Percentiles rank a stretch among this genome's conserved stretches.
Evolutionary conservation across 2,113 vertebrate species (phyloP).

Genomic region (Malurus alboscapulatus): DNA sequence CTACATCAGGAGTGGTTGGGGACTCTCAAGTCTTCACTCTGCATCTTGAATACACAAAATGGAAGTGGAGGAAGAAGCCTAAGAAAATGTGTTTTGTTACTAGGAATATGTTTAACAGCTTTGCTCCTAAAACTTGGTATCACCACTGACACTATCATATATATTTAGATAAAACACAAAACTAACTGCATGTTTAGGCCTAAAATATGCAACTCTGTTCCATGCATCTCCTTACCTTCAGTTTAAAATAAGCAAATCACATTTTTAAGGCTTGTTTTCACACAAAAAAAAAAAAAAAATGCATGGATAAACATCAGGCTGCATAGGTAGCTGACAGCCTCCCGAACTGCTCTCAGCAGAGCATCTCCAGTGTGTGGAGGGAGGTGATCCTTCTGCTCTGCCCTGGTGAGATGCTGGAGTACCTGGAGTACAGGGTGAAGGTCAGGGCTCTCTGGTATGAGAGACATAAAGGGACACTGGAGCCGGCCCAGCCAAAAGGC

Average conservation of each 20-base stretch:
- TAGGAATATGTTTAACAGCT: background rate
- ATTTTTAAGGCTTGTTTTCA: background rate
- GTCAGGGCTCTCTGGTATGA: rapidly evolving
- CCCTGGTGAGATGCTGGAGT: too few relatives aligned
- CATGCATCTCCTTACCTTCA: background rate
- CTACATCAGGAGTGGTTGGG: background rate
- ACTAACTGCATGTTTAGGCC: background rate
- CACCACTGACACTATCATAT: background rate
- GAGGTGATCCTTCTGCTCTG: background rate
- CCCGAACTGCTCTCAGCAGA: background rate
- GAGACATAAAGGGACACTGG: background rate
- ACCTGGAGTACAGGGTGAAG: background rate
- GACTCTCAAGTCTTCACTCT: background rate
- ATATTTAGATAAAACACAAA: background rate
- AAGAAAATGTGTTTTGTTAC: background rate
- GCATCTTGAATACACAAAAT: background rate
- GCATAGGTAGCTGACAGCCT: rapidly evolving
- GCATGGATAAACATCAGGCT: background rate
- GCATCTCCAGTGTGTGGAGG: background rate
- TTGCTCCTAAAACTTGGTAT: background rate
- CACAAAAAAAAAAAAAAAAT: background rate
- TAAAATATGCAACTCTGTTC: background rate
- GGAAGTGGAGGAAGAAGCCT: background rate
- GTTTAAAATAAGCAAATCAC: background rate
- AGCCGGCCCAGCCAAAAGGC: background rate